Evolutionary conservation across 2,888 invertebrate genomes (phyloP), one percentile per base, ranked within the genome.

Genomic region (Creontiades dilutus): DNA sequence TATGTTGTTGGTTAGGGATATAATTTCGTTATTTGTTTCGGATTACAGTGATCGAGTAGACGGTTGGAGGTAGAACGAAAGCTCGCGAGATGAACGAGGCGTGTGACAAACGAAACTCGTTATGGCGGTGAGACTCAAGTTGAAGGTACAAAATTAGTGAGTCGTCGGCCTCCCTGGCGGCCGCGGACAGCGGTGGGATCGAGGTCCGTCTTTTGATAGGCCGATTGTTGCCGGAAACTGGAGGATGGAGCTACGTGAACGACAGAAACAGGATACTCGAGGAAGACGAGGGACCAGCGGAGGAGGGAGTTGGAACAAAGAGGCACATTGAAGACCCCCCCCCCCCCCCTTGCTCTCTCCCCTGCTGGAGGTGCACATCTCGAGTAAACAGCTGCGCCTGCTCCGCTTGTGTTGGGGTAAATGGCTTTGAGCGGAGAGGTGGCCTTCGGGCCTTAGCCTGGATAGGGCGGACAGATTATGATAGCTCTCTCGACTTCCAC

Each of bases 71-170:
- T n/a, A 37, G 68, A 23, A 23, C 68, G 23, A 23, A 68, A 68
- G 3, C 12, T 23, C 0, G 68, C 1, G 23, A 5, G 68, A 68
- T 68, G 68, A 68, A 68, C 27, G 68, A 68, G 68, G 68, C 68
- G 68, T 68, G 68, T 68, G 68, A 68, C 68, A 68, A 68, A 23
- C 68, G 23, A 23, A 68, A 68, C 68, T 68, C 68, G 68, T 68
- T 68, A 68, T 19, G 12, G 68, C 68, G 68, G 68, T 19, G 68
- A 23, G 68, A 68, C 68, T 19, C 68, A 23, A 68, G 68, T 68
- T 11, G 68, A 23, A 68, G 68, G 19, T 19, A 68, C 68, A 68
- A 68, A 68, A 68, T 68, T 3, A 23, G 12, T 12, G 68, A 68
- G 68, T 23, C 23, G 23, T 68, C 23, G 68, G 19, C 19, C 13